Conservation (phyloP, 2,888 invertebrate genomes). For the Phragmatobia fuliginosa region DNA sequence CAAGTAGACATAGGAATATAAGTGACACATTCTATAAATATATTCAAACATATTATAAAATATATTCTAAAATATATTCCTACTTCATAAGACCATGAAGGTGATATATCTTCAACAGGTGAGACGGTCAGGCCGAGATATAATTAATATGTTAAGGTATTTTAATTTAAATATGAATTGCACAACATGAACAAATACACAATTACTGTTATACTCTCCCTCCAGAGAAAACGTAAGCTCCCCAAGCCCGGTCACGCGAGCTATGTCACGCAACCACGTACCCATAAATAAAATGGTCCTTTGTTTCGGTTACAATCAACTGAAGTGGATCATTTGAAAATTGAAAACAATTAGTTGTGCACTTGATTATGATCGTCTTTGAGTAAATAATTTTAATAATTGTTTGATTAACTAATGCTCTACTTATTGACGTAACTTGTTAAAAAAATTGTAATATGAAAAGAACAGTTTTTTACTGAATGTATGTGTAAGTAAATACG, state of each 20-base stretch:
- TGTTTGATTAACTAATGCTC: background rate
- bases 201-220: slow-evolving; percentile 36
- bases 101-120: too few relatives aligned
- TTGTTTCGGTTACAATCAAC: slow-evolving; percentile 44
- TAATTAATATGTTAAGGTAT: slow-evolving; percentile 19
- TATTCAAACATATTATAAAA: too few relatives aligned
- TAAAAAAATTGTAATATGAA: too few relatives aligned
- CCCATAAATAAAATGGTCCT: slow-evolving; percentile 41
- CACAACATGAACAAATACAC: slow-evolving; percentile 39
- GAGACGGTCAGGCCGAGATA: background rate
- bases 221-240: slow-evolving; percentile 36
- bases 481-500: too few relatives aligned
- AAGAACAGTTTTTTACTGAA: too few relatives aligned
- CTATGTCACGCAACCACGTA: slow-evolving; percentile 38
- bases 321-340: slow-evolving; percentile 48
- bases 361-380: slow-evolving; percentile 12
- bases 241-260: slow-evolving; percentile 37
- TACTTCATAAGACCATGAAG: too few relatives aligned
- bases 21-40: too few relatives aligned
- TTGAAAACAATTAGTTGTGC: slow-evolving; percentile 40
- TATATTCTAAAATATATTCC: too few relatives aligned
- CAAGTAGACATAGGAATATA: too few relatives aligned
- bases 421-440: background rate
- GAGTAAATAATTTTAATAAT: slow-evolving; percentile 9
- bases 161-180: slow-evolving; percentile 39